Base-by-base conservation (phyloP, 2,113 vertebrate species). In the Physeter macrocephalus region DNA sequence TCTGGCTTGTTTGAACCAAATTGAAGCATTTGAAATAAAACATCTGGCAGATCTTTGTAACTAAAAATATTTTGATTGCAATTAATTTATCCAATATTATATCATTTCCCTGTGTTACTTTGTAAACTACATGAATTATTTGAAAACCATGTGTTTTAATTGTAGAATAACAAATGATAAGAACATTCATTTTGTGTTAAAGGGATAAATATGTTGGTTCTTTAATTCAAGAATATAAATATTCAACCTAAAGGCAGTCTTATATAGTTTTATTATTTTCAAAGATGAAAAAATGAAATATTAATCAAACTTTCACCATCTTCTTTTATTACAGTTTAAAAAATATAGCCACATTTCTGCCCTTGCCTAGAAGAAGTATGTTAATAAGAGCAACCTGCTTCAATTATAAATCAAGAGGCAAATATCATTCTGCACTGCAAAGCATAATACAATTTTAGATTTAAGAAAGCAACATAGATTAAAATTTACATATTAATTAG, bases 271-370 rank as follows among this genome's bases (percentile, higher is more conserved):
- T 77, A 64, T 92, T 90, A 41, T 96, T 97, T 97, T 96, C 78
- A 81, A 54, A 97, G 96, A 97, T 97, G 94, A 97, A 97, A 98
- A 94, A 97, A 98, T 98, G 41, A 98, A 98, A 98, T 97, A 98
- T 98, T 98, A 98, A 98, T 98, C 95, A 98, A 96, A 90, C 46
- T 98, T 97, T 96, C 36, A 80, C 80, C 74, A 69, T 93, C 92
- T 61, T 96, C 27, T 95, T 86, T 92, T 94, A 98, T 96, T 97
- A 90, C 20, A 94, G 61, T 97, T 98, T 98, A 59, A 97, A 92
- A 98, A 98, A 88, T 95, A 97, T 46, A 95, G 25, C 41, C 62
- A 59, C 23, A 74, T n/a, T 61, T 69, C 49, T 93, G 49, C 86
- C 88, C 94, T 92, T 96, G 86, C 93, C 96, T 61, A 66, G 82